Evolutionary conservation across 2,888 invertebrate genomes (phyloP).

Genomic region (Osedax frankpressi): DNA sequence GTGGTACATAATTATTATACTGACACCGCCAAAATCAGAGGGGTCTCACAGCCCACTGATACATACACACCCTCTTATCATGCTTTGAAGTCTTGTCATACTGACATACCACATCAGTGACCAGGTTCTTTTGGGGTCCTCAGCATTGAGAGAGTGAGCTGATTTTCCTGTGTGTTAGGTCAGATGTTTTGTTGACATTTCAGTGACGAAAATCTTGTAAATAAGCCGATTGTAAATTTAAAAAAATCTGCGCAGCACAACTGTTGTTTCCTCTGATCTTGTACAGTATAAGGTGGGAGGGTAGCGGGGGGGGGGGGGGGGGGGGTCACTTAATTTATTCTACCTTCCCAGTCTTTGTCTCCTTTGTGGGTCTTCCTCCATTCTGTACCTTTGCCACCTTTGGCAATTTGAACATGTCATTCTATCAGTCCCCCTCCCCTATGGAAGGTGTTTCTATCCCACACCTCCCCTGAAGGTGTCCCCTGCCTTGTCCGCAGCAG

Average conservation of each 20-base stretch:
- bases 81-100: conserved; percentile 6
- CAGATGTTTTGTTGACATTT: not conserved
- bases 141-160: not conserved
- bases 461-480: conserved; percentile 3
- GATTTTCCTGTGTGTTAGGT: not conserved
- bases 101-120: not conserved
- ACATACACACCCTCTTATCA: not conserved
- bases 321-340: not conserved
- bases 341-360: not conserved
- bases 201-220: too few relatives aligned
- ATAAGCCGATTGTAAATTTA: not conserved
- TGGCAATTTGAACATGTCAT: not conserved
- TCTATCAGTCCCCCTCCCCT: not conserved
- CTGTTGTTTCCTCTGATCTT: not conserved
- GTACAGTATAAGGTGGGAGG: too few relatives aligned
- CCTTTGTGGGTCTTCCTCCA: not conserved
- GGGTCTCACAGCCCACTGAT: not conserved
- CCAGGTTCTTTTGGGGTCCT: not conserved
- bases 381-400: not conserved
- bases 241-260: not conserved
- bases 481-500: not conserved
- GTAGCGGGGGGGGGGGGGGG: not conserved
- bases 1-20: not conserved
- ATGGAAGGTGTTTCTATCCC: not conserved
- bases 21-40: not conserved